Evolutionary conservation across 2,797 vertebrate species (phyloP).

Genomic region (Setipinna tenuifilis): DNA sequence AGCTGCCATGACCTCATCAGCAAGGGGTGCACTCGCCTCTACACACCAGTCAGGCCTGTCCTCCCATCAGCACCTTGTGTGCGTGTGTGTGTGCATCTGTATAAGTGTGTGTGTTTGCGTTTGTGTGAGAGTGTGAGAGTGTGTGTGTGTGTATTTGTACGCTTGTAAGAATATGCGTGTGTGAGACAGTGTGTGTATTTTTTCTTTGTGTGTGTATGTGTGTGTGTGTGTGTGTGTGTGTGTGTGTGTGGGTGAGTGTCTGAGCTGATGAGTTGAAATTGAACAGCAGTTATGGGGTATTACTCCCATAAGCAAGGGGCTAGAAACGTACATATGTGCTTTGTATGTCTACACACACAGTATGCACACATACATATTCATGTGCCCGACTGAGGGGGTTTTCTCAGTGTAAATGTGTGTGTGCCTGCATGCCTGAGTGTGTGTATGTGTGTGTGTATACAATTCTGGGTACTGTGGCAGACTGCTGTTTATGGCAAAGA

Average conservation of each 20-base stretch:
- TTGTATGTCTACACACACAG: slow-evolving; percentile 45
- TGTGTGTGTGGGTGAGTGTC: slow-evolving; percentile 3
- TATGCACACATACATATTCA: slow-evolving; percentile 27
- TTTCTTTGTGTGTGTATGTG: slow-evolving; percentile 20
- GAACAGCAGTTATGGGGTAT: too few relatives aligned
- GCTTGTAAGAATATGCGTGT: not conserved
- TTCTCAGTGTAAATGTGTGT: slow-evolving; percentile 4
- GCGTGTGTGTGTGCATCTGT: slow-evolving; percentile 8
- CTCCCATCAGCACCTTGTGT: not conserved
- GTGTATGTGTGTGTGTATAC: slow-evolving; percentile 30
- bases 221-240: slow-evolving; percentile 26
- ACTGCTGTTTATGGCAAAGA: not conserved
- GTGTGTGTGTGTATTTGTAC: slow-evolving; percentile 28
- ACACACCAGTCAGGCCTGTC: not conserved
- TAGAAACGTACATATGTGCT: not conserved
- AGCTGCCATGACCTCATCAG: slow-evolving; percentile 10
- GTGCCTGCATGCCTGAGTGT: slow-evolving; percentile 34
- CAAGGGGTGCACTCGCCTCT: not conserved
- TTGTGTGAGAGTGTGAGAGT: slow-evolving; percentile 15
- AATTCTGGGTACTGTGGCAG: slow-evolving; percentile 46
- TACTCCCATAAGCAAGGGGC: not conserved
- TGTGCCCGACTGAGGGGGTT: slow-evolving; percentile 33
- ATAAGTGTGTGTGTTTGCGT: not conserved
- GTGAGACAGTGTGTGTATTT: not conserved
- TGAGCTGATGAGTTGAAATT: not conserved